Evolutionary conservation across 2,797 vertebrate species (phyloP), one percentile per base, ranked within the genome.

Genomic region (Oreonectes daqikongensis): DNA sequence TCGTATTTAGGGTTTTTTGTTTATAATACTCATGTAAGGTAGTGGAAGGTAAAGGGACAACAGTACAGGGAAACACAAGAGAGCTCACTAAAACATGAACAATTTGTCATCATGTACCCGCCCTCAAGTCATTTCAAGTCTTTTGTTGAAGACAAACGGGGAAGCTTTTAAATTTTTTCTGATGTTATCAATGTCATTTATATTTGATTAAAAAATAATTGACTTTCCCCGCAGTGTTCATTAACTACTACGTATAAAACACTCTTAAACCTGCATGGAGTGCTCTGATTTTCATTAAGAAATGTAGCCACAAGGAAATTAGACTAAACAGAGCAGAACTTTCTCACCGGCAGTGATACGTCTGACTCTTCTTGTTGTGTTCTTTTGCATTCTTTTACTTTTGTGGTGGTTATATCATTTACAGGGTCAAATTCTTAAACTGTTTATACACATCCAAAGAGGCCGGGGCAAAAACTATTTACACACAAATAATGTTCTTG

Each of bases 321-420:
- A 80, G 77, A 80, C 71, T 78, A 83, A 84, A 84, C 79, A 79
- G 38, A 75, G 18, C 44, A 17, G 8, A 60, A 35, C 11, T 24
- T 18, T 17, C 1, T 12, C n/a, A 57, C 15, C 22, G 75, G 24
- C 4, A 46, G 12, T 26, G 30, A 28, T 9, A 35, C 17, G 18
- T 61, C 26, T 9, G 32, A 38, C 42, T 52, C 48, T 74, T 18
- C 55, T 44, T 40, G 40, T 42, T 14, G 17, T 57, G 17, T 35
- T 28, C 61, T 26, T 53, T 53, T 24, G n/a, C 17, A 4, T 55
- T 11, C 22, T 55, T 55, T 26, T 24, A 12, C 22, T 73, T 28
- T 44, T 65, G 22, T 66, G 44, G 22, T 66, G 44, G 67, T 61
- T 75, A 63, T 57, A 78, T 72, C 30, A 76, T 69, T 55, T 35